Evolutionary conservation across 2,113 vertebrate species (phyloP), one percentile per base, ranked within the genome.

Genomic region (Chionodraco myersi): DNA sequence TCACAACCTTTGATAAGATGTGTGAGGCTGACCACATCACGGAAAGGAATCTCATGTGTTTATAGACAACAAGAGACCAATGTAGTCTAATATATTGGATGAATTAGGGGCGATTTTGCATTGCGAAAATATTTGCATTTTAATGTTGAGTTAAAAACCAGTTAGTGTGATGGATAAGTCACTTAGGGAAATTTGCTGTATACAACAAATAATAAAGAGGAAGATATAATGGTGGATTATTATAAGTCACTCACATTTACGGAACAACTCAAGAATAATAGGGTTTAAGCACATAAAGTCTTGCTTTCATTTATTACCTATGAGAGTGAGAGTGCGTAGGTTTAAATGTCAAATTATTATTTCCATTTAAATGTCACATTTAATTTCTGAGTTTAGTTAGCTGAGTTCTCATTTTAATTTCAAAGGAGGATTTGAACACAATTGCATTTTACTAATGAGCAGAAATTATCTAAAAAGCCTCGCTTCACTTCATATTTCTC

Each of bases 231-330:
- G 72, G 62, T 45, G 36, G 70, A 85, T 87, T 75, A 77, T 86
- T 85, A 67, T 64, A 72, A 79, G 60, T 89, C 64, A 85, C 70
- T 85, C 70, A 85, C 48, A 61, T 47, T 79, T 44, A 53, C 53
- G 85, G 56, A 87, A 85, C 76, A 83, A 86, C 80, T 88, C 21
- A 79, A 75, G 36, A 26, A 72, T 69, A 80, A 78, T 73, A 30
- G 16, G 51, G 0, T 57, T 36, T 58, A 75, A 67, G 62, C 16
- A 61, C 2, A 60, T 3, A 11, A 70, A 74, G 47, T 44, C 53
- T 73, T 70, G 15, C 26, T 57, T 48, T 77, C 36, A 15, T 82
- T 63, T 73, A 41, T 63, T 80, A 74, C 14, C 51, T 49, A 60
- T 63, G 73, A 63, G 53, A 75, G 52, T 63, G 73, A 63, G 53